Evolutionary conservation across 2,113 vertebrate genomes (phyloP), one percentile per base, ranked within the genome.

Genomic region (Taurulus bubalis): DNA sequence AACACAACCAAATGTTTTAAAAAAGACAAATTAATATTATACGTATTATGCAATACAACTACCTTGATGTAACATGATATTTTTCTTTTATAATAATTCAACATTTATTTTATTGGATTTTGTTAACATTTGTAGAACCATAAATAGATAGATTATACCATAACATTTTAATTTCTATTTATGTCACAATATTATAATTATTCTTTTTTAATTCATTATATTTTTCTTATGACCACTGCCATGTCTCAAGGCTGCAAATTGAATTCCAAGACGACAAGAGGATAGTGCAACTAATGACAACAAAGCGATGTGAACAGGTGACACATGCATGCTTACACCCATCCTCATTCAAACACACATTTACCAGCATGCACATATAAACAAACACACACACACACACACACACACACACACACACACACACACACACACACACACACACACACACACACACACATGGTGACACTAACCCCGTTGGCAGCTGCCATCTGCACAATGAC

Each of bases 401-500:
- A 77, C 49, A 65, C 49, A 73, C 63, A 70, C 72, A 78, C 70
- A 78, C 85, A 85, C 18, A 71, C 77, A 86, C n/a, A 77, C 62
- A 87, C 59, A 75, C 30, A 53, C 28, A 77, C 65, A 71, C 70
- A 79, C 63, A 76, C 85, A 85, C 40, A 68, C 77, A 84, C 32
- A 77, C 66, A 91, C 71, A 77, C 49, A 65, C 49, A 73, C 63
- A 70, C 72, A 78, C 70, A 78, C 85, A 85, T 3, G 30, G 59
- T 71, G 90, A 94, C 95, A 98, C 98, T 96, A 92, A 99, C 98
- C 98, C 98, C 98, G 0, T 98, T 99, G 92, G 98, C 98, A 47
- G 98, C 98, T 65, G 98, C 97, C 97, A 99, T 99, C 94, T 98
- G 97, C 87, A 96, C 96, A 91, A 98, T 96, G 83, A 97, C 95